Evolutionary conservation across 2,888 invertebrate species (phyloP).

Genomic region (Nomada lathburiana): DNA sequence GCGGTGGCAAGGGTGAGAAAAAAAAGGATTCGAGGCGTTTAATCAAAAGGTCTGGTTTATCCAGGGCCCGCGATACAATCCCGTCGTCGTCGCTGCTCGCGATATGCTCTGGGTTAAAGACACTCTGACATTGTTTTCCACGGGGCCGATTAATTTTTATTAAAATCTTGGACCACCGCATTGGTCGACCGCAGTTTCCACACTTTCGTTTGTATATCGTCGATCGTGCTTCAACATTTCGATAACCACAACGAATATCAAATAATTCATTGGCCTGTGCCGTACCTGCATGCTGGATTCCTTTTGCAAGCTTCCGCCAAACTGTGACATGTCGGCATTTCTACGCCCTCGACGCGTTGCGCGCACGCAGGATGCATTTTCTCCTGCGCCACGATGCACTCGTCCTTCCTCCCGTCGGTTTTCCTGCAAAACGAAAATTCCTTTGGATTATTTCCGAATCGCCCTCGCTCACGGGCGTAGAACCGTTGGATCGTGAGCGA

Average conservation of each 20-base stretch:
- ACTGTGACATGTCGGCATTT: constrained; percentile 94
- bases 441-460: not conserved
- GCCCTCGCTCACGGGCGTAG: not conserved
- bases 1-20: not conserved
- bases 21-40: constrained; percentile 38
- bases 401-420: constrained; percentile 93
- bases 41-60: constrained; percentile 49
- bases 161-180: constrained; percentile 23
- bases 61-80: constrained; percentile 44
- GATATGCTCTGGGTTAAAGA: constrained; percentile 23
- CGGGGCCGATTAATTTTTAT: constrained; percentile 43
- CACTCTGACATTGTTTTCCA: constrained; percentile 15
- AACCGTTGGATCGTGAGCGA: too few species aligned
- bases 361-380: constrained; percentile 95
- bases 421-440: constrained; percentile 86
- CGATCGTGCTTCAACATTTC: not conserved
- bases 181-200: not conserved
- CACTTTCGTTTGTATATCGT: not conserved
- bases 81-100: constrained; percentile 10
- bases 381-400: constrained; percentile 95
- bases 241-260: not conserved
- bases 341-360: constrained; percentile 90
- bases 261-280: not conserved
- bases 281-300: constrained; percentile 93
- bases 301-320: constrained; percentile 93